phyloP scores from a whole-genome alignment of 2,888 invertebrate species.

The Apodemia duryi region DNA sequence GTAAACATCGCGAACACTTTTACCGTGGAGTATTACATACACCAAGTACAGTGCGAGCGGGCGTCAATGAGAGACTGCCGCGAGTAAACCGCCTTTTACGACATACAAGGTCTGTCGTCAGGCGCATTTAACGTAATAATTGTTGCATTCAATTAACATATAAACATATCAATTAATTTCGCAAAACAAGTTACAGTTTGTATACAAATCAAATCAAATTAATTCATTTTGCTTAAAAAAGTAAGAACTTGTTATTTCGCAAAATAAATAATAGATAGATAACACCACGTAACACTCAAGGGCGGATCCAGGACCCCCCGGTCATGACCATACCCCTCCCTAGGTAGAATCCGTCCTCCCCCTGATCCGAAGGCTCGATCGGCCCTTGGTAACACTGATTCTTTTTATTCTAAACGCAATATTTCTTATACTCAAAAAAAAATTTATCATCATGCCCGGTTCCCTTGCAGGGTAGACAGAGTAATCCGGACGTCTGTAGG shows the following conservation, averaged over 20 bases:
- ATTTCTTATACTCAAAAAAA: too few species aligned
- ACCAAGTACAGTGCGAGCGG: constrained; percentile 25
- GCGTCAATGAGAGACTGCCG: constrained; percentile 32
- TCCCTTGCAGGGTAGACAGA: too few species aligned
- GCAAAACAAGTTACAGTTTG: neutral
- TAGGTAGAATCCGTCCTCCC: too few species aligned
- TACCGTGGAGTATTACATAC: neutral
- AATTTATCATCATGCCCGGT: too few species aligned
- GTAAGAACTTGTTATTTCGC: neutral
- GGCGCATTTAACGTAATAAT: constrained; percentile 15
- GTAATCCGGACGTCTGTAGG: too few species aligned
- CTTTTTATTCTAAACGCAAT: too few species aligned
- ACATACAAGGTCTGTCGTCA: constrained; percentile 11
- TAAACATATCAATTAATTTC: neutral
- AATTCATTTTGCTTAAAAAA: neutral
- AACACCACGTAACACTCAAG: too few species aligned
- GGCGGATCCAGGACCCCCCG: too few species aligned
- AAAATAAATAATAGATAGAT: neutral
- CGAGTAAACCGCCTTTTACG: constrained; percentile 4
- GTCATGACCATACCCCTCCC: too few species aligned
- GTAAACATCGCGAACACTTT: constrained; percentile 26
- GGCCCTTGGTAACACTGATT: too few species aligned
- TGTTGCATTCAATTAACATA: constrained; percentile 12
- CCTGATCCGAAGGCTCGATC: too few species aligned
- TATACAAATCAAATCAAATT: neutral